phyloP scores from a whole-genome alignment of 1,140 invertebrate species.

The Drosophila athabasca region DNA sequence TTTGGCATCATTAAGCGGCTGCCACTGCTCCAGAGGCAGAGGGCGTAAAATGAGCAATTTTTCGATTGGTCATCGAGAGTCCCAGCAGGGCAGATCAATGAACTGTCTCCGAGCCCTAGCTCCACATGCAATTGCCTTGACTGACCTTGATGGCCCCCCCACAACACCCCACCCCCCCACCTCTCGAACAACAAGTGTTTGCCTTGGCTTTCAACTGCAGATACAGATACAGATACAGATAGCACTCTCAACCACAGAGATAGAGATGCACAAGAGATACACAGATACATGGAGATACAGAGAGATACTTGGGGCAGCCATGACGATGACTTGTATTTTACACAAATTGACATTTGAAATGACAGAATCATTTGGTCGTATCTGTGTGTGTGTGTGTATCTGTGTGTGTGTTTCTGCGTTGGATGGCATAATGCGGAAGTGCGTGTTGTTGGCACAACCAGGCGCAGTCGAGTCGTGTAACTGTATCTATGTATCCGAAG shows the following conservation, averaged over 20 bases:
- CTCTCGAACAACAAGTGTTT: slow-evolving; percentile 3
- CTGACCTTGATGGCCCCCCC: slow-evolving; percentile 43
- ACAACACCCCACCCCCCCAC: slow-evolving; percentile 1
- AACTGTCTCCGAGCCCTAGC: slow-evolving; percentile 21
- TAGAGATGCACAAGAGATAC: background rate
- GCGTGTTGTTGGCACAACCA: slow-evolving; percentile 53
- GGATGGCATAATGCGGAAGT: slow-evolving; percentile 61
- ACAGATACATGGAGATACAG: background rate
- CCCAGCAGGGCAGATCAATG: slow-evolving; percentile 32
- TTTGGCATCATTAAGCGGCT: slow-evolving; percentile 58
- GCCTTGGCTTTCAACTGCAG: no score
- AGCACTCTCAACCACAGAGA: background rate
- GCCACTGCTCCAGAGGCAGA: slow-evolving; percentile 4
- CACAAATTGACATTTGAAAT: slow-evolving; percentile 71
- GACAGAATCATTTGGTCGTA: slow-evolving; percentile 65
- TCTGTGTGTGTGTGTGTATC: no score
- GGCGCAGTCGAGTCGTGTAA: slow-evolving; percentile 6
- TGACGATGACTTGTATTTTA: slow-evolving; percentile 47
- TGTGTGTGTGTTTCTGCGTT: slow-evolving; percentile 8
- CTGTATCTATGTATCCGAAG: background rate
- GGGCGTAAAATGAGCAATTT: slow-evolving; percentile 46
- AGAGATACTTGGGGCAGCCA: background rate
- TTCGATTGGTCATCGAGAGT: slow-evolving; percentile 14
- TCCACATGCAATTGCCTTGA: slow-evolving; percentile 43
- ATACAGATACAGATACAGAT: background rate